Conservation (phyloP, 2,113 vertebrate species). For the Leucopsar rothschildi region DNA sequence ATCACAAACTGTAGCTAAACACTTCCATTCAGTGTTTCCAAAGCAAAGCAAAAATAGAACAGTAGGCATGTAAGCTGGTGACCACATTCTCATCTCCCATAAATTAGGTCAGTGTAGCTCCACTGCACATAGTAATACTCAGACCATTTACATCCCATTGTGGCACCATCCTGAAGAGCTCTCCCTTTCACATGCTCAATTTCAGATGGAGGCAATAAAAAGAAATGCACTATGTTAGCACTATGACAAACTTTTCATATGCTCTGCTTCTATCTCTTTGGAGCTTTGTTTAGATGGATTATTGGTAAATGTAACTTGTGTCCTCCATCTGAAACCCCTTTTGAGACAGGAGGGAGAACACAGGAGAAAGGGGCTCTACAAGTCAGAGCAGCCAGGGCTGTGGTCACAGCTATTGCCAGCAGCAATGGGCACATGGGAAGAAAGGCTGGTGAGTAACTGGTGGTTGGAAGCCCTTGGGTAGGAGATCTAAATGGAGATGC, state of each 20-base stretch:
- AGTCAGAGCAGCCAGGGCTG: background rate
- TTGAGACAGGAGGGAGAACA: background rate
- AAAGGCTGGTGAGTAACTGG: background rate
- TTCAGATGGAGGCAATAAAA: background rate
- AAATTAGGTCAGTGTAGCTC: background rate
- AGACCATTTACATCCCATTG: background rate
- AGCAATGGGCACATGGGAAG: background rate
- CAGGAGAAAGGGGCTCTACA: background rate
- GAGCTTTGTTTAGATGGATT: background rate
- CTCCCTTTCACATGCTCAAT: fast-evolving
- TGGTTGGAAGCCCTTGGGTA: background rate
- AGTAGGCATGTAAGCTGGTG: background rate
- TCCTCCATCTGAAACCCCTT: background rate
- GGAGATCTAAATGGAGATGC: background rate
- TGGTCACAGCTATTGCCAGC: background rate
- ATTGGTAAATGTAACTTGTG: background rate
- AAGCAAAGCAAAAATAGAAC: background rate
- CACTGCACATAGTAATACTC: background rate
- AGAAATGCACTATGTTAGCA: fast-evolving
- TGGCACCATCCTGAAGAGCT: background rate
- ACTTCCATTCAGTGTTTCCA: background rate
- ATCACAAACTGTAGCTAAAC: background rate
- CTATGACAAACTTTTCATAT: background rate
- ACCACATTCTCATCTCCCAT: background rate
- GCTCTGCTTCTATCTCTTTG: background rate